Evolutionary conservation across 1,140 invertebrate species (phyloP), one percentile per base, ranked within the genome.

Genomic region (Mercenaria mercenaria): DNA sequence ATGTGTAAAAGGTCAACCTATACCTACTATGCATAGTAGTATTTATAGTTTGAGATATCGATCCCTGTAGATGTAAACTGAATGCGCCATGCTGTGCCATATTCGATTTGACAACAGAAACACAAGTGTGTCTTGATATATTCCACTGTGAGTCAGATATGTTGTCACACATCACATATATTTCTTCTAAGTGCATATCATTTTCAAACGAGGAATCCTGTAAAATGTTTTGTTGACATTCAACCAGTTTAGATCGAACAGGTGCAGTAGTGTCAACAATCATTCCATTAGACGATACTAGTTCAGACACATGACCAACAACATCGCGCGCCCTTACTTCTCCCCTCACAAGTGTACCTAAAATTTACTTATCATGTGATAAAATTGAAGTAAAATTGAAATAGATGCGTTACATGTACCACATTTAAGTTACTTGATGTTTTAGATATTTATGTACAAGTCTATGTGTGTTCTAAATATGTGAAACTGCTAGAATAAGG

Each of bases 161-260:
- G 47, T 84, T 61, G 26, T 84, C 32, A 64, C n/a, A 64, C 32
- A 32, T 10, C 23, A 10, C 10, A 32, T 64, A 13, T 10, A 26
- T n/a, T 26, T n/a, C 6, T 26, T 64, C 10, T 26, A 10, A 26
- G 4, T 6, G 6, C 32, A 64, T 26, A 6, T 6, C 61, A 8
- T 64, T n/a, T 76, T 92, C 92, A 90, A 94, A 94, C 6, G 92
- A 93, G 6, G 93, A 92, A 59, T 94, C 92, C 18, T 56, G 32
- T 3, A 92, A 59, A 13, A 93, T 23, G 64, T 94, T 94, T 1
- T 85, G 69, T 15, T 69, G 89, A 43, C 76, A 81, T 52, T 88
- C 83, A 11, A 90, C 59, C 6, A 85, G 56, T 52, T 59, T 52
- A 23, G 86, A 18, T 15, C 88, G 59, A 1, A 61, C 39, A 18